A percentile compares a stretch with the other conserved stretches of the same genome.
These are phyloP conservation scores for Sander lucioperca DNA, from an alignment of 2,113 vertebrate genomes.

Conservation along the genomic window DNA sequence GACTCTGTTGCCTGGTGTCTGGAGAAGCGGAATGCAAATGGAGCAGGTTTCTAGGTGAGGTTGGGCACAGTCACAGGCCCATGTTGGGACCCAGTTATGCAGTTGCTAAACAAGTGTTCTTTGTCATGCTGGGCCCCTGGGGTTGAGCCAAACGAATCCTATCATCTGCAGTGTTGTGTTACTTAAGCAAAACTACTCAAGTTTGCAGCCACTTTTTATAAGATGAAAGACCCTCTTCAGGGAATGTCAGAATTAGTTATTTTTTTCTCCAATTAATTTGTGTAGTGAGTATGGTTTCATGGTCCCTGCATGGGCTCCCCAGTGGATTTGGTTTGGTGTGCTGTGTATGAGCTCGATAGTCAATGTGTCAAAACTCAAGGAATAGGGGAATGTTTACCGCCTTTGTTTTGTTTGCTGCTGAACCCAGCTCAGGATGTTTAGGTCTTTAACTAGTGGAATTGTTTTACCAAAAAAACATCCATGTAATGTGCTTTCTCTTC, in stretches of 20 bases:
- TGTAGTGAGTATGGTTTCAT: slow-evolving; percentile 71
- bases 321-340: slow-evolving; percentile 70
- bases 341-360: slow-evolving; percentile 72
- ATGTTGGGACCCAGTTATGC: slow-evolving; percentile 72
- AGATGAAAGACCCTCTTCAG: slow-evolving; percentile 85
- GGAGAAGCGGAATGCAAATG: slow-evolving; percentile 80
- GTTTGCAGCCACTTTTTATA: slow-evolving; percentile 83
- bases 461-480: slow-evolving; percentile 30
- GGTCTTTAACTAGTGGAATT: slow-evolving; percentile 29
- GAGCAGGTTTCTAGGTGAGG: slow-evolving; percentile 75
- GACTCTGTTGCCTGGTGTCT: slow-evolving; percentile 62
- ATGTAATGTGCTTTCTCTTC: slow-evolving; percentile 42
- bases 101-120: slow-evolving; percentile 79
- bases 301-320: slow-evolving; percentile 71
- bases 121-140: slow-evolving; percentile 77
- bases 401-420: slow-evolving; percentile 55
- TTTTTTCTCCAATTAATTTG: slow-evolving; percentile 81
- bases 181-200: slow-evolving; percentile 78
- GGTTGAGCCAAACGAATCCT: slow-evolving; percentile 74
- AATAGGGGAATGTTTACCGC: slow-evolving; percentile 46
- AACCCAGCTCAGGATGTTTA: slow-evolving; percentile 30
- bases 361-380: slow-evolving; percentile 65
- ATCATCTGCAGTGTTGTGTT: slow-evolving; percentile 80
- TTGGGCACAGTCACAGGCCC: slow-evolving; percentile 68
- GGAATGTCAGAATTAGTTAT: slow-evolving; percentile 81